These are phyloP conservation scores for Chymomyza procnemis DNA, from an alignment of 2,888 invertebrate genomes.

Conservation along the genomic window DNA sequence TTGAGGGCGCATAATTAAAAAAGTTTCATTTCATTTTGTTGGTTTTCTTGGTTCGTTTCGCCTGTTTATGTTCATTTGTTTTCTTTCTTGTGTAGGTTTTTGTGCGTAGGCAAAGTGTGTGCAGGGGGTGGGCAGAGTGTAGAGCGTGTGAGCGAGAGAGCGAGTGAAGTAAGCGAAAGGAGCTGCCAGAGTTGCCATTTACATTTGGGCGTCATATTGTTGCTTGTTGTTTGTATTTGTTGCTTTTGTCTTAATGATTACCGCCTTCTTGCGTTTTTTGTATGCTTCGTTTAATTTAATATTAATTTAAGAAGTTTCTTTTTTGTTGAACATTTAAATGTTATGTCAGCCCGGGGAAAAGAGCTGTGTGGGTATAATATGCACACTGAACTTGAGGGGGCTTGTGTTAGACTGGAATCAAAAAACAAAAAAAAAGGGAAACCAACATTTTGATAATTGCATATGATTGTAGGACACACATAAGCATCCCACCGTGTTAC, in stretches of 20 bases:
- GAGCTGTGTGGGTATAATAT: too few species aligned
- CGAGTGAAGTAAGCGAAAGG: too few species aligned
- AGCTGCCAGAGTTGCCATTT: neutral
- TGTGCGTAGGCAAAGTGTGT: conserved; percentile 6
- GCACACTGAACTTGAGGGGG: too few species aligned
- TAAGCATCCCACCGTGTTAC: too few species aligned
- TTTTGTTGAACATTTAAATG: neutral
- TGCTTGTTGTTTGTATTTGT: conserved; percentile 7
- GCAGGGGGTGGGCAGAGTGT: too few species aligned
- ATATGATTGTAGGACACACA: too few species aligned
- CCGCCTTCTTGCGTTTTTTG: conserved; percentile 69
- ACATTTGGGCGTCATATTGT: neutral
- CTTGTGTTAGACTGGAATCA: too few species aligned
- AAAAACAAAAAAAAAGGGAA: too few species aligned
- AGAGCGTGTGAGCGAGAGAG: too few species aligned
- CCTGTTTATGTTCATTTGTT: conserved; percentile 69
- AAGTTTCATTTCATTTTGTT: conserved; percentile 77
- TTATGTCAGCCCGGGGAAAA: neutral
- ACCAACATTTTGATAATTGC: too few species aligned
- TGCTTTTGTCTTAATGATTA: conserved; percentile 61
- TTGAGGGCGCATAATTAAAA: conserved; percentile 76
- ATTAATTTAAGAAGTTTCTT: conserved; percentile 64
- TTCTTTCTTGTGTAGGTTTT: conserved; percentile 64
- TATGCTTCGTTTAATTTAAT: conserved; percentile 77
- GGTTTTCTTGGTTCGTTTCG: conserved; percentile 77